phyloP scores from a whole-genome alignment of 2,797 vertebrate genomes.

The Amphiprion clarkii region DNA sequence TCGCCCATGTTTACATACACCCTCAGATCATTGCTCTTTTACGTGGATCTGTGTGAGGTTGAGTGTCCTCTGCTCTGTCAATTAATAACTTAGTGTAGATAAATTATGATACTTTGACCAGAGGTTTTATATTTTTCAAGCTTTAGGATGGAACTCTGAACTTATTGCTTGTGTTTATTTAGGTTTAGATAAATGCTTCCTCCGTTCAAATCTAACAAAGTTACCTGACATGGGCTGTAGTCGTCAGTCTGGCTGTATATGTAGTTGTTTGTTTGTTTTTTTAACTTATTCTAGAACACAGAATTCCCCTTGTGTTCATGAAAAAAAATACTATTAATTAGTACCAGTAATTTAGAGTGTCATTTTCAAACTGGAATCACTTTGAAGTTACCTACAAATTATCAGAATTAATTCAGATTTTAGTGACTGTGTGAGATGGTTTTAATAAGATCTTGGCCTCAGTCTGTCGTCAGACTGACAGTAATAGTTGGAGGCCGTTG shows the following conservation, averaged over 20 bases:
- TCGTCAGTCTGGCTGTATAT: neutral
- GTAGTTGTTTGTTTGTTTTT: neutral
- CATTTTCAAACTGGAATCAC: neutral
- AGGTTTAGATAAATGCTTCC: conserved; percentile 13
- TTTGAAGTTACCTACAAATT: neutral
- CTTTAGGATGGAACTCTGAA: conserved; percentile 57
- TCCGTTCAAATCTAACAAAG: neutral
- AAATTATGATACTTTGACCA: conserved; percentile 79
- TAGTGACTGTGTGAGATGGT: neutral
- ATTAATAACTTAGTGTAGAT: conserved; percentile 75
- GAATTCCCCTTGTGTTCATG: neutral
- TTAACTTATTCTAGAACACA: neutral
- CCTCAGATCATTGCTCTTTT: conserved; percentile 61
- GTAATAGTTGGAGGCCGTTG: neutral
- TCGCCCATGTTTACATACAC: conserved; percentile 59
- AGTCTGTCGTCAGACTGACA: neutral
- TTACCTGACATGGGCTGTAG: neutral
- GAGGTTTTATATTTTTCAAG: conserved; percentile 42
- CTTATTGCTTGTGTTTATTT: conserved; percentile 26
- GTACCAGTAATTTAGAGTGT: neutral
- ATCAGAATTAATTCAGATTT: neutral
- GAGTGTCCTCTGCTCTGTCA: conserved; percentile 69
- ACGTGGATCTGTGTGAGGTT: conserved; percentile 6
- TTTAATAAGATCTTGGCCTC: conserved; percentile 1
- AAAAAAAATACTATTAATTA: neutral